These are phyloP conservation scores for Selenia dentaria DNA, from an alignment of 2,888 invertebrate genomes.

Conservation along the genomic window DNA sequence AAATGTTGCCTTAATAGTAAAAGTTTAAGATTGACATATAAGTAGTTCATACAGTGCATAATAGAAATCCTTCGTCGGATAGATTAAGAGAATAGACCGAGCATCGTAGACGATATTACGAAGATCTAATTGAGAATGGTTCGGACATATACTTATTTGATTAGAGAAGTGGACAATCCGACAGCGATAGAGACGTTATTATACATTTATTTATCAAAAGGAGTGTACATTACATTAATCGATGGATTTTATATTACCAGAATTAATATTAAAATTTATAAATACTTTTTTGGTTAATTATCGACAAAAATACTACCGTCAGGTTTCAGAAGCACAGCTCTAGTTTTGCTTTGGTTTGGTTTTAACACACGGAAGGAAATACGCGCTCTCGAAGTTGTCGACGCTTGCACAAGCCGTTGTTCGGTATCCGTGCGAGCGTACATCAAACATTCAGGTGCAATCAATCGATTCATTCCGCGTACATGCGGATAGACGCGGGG, in stretches of 20 bases:
- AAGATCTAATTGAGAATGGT: constrained; percentile 51
- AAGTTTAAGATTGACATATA: constrained; percentile 66
- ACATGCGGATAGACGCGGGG: constrained; percentile 4
- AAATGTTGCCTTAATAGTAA: constrained; percentile 61
- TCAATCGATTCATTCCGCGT: constrained; percentile 31
- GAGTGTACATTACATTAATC: constrained; percentile 56
- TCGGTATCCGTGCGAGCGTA: background rate
- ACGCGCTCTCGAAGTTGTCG: background rate
- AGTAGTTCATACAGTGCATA: constrained; percentile 62
- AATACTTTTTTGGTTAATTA: constrained; percentile 46
- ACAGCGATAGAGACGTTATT: constrained; percentile 54
- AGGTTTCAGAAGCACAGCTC: constrained; percentile 30
- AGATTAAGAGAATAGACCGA: constrained; percentile 44
- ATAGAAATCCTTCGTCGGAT: constrained; percentile 46
- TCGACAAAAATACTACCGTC: constrained; percentile 44
- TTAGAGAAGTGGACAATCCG: constrained; percentile 63
- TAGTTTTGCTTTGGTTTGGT: constrained; percentile 13
- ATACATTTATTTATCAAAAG: constrained; percentile 49
- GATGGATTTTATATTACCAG: constrained; percentile 51
- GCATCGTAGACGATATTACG: constrained; percentile 35
- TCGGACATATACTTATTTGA: constrained; percentile 56
- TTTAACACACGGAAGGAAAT: background rate
- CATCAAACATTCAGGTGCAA: constrained; percentile 35
- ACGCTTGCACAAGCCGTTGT: too few species aligned
- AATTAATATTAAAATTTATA: constrained; percentile 49